Percentiles rank a stretch among this genome's conserved stretches.
phyloP scores from a whole-genome alignment of 2,888 invertebrate species.

The Buathra laborator region DNA sequence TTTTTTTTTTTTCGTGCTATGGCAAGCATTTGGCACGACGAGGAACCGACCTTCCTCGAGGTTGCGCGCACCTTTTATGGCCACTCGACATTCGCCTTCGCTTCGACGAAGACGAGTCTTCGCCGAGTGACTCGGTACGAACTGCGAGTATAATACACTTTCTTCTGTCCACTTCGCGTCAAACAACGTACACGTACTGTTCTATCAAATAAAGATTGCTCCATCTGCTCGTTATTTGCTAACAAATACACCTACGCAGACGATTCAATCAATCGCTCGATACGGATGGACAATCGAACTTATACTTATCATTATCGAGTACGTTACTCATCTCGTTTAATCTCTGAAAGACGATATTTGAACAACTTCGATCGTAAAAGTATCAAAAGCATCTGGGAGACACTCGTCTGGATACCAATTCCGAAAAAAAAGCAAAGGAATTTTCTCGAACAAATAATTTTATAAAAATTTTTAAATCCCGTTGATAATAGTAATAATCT shows the following conservation, averaged over 20 bases:
- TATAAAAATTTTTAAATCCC: too few species aligned
- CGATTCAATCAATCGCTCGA: constrained; percentile 12
- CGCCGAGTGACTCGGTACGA: neutral
- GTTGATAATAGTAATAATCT: too few species aligned
- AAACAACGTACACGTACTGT: neutral
- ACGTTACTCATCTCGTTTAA: constrained; percentile 9
- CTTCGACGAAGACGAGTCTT: constrained; percentile 42
- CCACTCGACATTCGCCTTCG: constrained; percentile 65
- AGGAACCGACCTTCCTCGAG: constrained; percentile 76
- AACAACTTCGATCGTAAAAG: neutral
- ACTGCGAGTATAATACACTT: constrained; percentile 13
- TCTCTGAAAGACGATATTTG: neutral
- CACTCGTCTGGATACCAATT: neutral
- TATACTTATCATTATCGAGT: constrained; percentile 10
- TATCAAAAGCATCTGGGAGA: neutral
- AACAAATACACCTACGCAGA: constrained; percentile 1
- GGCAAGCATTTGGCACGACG: constrained; percentile 76
- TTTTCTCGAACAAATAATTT: neutral
- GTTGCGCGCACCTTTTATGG: constrained; percentile 71
- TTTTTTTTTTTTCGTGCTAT: constrained; percentile 73
- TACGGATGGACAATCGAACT: neutral
- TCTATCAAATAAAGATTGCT: neutral
- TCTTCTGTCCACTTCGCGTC: neutral
- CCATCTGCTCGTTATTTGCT: constrained; percentile 15
- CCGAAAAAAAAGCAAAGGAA: neutral